Evolutionary conservation across 2,797 vertebrate genomes (phyloP), one percentile per base, ranked within the genome.

Genomic region (Cynodonichthys magdalenae): DNA sequence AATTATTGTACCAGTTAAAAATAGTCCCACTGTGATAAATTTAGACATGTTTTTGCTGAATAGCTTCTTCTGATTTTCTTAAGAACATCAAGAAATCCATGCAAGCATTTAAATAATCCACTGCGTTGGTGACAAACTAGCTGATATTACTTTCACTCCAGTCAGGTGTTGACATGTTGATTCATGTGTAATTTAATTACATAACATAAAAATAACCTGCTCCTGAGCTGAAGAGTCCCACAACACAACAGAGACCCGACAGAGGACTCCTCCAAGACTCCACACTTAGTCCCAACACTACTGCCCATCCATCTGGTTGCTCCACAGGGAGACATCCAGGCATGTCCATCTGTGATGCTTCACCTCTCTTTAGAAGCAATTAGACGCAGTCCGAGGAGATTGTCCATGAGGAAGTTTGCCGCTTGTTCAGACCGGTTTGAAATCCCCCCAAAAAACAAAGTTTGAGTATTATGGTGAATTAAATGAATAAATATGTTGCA

Each of bases 321-420:
- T 71, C 80, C 59, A 67, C 39, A 1, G 77, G 67, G 61, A 73
- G 6, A 48, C 36, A 81, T 72, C 57, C 70, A 69, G 59, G 77
- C 63, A 52, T 45, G 57, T 75, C 69, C 29, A 42, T 47, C 62
- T 68, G 59, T 31, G 63, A 66, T 48, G 65, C 48, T 17, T 44
- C 12, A 15, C 12, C n/a, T 69, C 31, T 34, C 54, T 69, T 63
- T 64, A 59, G 54, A 76, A 77, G 59, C 57, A 63, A 54, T 48
- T 57, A 42, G 57, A 68, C 64, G 57, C 70, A 70, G 68, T 45
- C 63, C 61, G 68, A 53, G 52, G 27, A 9, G n/a, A 74, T 80
- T 74, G 81, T 82, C 80, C 77, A 87, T 86, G 74, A 83, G 70
- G 74, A 73, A 4, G 57, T 52, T 80, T 58, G 20, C 51, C 47